These are phyloP conservation scores for Ligdia adustata DNA, from an alignment of 2,888 invertebrate genomes.

Conservation along the genomic window DNA sequence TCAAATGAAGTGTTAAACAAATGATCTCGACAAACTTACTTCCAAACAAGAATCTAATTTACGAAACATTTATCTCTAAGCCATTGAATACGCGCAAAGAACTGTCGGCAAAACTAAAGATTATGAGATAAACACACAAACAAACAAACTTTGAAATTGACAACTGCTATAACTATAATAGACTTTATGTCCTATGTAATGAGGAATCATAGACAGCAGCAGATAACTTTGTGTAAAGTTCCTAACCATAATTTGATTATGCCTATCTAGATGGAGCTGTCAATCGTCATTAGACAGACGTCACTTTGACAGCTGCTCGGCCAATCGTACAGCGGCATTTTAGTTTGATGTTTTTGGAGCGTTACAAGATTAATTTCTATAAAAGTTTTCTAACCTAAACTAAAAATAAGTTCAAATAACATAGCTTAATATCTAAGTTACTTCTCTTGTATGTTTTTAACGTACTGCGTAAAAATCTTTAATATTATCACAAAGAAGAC, in stretches of 20 bases:
- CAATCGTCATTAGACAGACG: slow-evolving; percentile 67
- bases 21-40: slow-evolving; percentile 29
- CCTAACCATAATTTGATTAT: slow-evolving; percentile 67
- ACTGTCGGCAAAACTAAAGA: slow-evolving; percentile 58
- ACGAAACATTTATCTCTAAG: slow-evolving; percentile 50
- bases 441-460: too few relatives aligned
- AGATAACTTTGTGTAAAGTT: slow-evolving; percentile 28
- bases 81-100: slow-evolving; percentile 57
- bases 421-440: too few relatives aligned
- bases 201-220: slow-evolving; percentile 10
- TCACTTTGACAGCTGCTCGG: slow-evolving; percentile 60
- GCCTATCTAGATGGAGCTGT: slow-evolving; percentile 77
- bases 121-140: slow-evolving; percentile 40
- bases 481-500: too few relatives aligned
- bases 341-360: slow-evolving; percentile 25
- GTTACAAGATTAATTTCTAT: not conserved
- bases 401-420: too few relatives aligned
- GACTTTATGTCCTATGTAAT: not conserved
- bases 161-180: not conserved
- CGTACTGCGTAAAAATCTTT: too few relatives aligned
- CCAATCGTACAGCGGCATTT: slow-evolving; percentile 45
- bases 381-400: too few relatives aligned
- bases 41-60: slow-evolving; percentile 56
- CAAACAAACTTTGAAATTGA: slow-evolving; percentile 28
- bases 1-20: not conserved